Conservation (phyloP, 2,888 invertebrate genomes). For the Morpho achilles region DNA sequence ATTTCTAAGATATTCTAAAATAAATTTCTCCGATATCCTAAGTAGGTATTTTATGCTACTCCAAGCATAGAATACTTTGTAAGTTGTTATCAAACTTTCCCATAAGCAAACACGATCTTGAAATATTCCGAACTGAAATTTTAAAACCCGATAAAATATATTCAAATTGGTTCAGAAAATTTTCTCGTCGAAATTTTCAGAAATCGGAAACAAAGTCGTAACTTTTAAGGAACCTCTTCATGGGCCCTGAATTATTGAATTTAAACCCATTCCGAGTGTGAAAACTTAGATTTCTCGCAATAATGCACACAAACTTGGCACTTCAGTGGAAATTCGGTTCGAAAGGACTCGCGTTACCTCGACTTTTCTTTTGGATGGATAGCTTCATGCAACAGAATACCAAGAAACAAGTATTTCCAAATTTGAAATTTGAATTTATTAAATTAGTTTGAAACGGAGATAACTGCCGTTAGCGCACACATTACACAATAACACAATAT, state of each 20-base stretch:
- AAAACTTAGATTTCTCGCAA: conserved; percentile 33
- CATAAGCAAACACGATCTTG: background rate
- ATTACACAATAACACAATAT: too few relatives aligned
- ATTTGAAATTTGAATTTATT: too few relatives aligned
- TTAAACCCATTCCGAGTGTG: conserved; percentile 30
- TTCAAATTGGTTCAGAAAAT: conserved; percentile 17
- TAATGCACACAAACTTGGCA: conserved; percentile 30
- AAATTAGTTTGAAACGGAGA: too few relatives aligned
- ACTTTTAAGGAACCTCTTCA: conserved; percentile 26
- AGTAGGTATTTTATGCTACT: too few relatives aligned
- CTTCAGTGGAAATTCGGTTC: conserved; percentile 25
- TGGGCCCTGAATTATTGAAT: conserved; percentile 31
- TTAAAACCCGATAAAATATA: conserved; percentile 6
- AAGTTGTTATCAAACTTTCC: too few relatives aligned
- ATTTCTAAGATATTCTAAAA: too few relatives aligned
- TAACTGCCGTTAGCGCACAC: too few relatives aligned
- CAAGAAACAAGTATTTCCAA: background rate
- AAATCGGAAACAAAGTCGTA: conserved; percentile 23
- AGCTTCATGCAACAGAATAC: conserved; percentile 4
- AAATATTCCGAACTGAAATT: background rate
- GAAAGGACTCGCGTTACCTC: conserved; percentile 6
- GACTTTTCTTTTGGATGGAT: conserved; percentile 14
- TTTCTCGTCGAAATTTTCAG: conserved; percentile 18
- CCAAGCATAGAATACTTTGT: too few relatives aligned
- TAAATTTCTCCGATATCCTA: too few relatives aligned